Percentiles rank a stretch among this genome's conserved stretches.
Conservation (phyloP, 1,140 invertebrate species). For the Lepidurus packardi region DNA sequence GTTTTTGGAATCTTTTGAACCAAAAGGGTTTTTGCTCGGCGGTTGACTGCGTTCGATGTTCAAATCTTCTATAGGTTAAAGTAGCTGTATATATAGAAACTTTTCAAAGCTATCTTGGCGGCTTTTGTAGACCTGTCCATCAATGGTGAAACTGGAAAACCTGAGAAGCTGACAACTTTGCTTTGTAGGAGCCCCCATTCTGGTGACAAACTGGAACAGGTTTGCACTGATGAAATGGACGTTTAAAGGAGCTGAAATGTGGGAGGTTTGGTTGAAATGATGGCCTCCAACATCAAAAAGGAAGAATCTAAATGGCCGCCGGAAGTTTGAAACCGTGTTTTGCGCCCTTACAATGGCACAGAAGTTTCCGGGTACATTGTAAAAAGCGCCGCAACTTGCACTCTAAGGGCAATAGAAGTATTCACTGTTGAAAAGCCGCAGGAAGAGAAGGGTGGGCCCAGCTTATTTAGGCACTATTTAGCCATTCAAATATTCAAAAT, state of each 20-base stretch:
- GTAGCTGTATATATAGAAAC: background rate
- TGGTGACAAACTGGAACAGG: constrained; percentile 16
- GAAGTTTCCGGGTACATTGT: background rate
- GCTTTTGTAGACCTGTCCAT: background rate
- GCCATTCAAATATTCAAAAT: constrained; percentile 10
- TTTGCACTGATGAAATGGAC: background rate
- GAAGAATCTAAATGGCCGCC: background rate
- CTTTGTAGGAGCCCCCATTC: background rate
- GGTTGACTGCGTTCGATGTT: background rate
- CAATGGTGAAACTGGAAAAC: background rate
- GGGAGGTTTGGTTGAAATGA: background rate
- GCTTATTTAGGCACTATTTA: background rate
- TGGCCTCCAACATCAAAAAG: background rate
- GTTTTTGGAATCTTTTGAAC: background rate
- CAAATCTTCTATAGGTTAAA: background rate
- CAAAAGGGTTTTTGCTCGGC: background rate
- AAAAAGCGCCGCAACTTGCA: background rate
- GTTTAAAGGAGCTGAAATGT: background rate
- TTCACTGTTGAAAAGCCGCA: background rate
- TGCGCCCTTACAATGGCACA: background rate
- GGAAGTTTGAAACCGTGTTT: constrained; percentile 16
- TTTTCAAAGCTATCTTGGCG: background rate
- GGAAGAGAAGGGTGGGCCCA: background rate
- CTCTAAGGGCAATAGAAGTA: background rate
- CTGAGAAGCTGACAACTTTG: background rate